Percentiles rank a stretch among this genome's conserved stretches.
phyloP scores from a whole-genome alignment of 2,113 vertebrate species.

The Petrocephalus zakoni region DNA sequence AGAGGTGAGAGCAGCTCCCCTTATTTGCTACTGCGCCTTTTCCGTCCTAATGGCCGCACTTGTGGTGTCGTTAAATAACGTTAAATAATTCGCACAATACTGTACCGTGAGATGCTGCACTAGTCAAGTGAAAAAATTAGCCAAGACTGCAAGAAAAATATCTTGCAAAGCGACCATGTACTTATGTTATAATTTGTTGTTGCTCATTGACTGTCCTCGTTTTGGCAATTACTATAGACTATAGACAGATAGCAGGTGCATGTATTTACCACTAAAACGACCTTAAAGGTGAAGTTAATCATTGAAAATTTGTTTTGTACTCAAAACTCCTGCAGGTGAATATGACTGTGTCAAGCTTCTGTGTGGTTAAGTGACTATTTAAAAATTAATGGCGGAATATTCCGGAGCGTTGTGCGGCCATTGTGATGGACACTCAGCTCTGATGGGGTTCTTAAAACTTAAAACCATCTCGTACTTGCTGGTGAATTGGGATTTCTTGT shows the following conservation, averaged over 20 bases:
- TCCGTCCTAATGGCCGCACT: neutral
- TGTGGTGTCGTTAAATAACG: neutral
- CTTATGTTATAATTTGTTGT: neutral
- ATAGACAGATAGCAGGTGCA: neutral
- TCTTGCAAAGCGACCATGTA: neutral
- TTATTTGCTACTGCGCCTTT: neutral
- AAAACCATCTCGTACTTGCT: neutral
- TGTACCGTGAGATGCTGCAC: neutral
- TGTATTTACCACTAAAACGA: neutral
- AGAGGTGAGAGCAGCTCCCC: constrained; percentile 8
- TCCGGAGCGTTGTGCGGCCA: neutral
- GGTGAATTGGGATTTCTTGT: neutral
- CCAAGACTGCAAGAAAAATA: neutral
- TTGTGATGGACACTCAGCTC: neutral
- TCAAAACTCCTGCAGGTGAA: neutral
- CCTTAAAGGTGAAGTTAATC: neutral
- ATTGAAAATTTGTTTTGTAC: neutral
- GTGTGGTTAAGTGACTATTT: neutral
- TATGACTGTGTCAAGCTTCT: neutral
- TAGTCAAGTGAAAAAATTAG: neutral
- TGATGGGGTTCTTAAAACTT: neutral
- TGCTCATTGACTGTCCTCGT: neutral
- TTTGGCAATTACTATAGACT: neutral
- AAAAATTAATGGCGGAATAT: neutral
- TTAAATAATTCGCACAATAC: neutral